phyloP scores from a whole-genome alignment of 1,140 invertebrate genomes.

The Drosophila sp. region DNA sequence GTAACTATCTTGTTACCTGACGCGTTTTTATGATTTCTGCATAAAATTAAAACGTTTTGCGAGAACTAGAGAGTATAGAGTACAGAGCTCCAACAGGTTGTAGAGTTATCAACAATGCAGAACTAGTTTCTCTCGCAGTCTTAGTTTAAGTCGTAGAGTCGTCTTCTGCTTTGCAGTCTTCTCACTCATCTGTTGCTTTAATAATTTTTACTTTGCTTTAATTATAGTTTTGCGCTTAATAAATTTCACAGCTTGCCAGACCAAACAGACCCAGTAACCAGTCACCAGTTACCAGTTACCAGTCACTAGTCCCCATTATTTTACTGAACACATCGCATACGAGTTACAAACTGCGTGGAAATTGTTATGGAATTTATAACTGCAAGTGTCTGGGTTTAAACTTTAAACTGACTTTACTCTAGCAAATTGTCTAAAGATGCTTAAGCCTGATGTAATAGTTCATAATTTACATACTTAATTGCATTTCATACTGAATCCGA shows the following conservation, averaged over 20 bases:
- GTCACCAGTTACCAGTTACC: not conserved
- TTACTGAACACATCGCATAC: slow-evolving; percentile 22
- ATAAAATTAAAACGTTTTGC: slow-evolving; percentile 79
- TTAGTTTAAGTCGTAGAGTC: not conserved
- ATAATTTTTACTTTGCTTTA: slow-evolving; percentile 83
- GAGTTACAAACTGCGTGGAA: slow-evolving; percentile 44
- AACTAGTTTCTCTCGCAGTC: slow-evolving; percentile 61
- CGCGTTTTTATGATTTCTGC: slow-evolving; percentile 83
- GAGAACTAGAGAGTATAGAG: too few relatives aligned
- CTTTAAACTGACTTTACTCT: slow-evolving; percentile 15
- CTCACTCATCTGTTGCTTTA: slow-evolving; percentile 65
- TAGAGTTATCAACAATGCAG: slow-evolving; percentile 27
- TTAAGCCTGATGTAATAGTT: slow-evolving; percentile 42
- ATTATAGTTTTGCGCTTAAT: slow-evolving; percentile 84
- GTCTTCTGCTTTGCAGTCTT: slow-evolving; percentile 38
- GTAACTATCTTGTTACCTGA: slow-evolving; percentile 83
- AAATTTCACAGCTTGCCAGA: slow-evolving; percentile 72
- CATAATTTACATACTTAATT: slow-evolving; percentile 35
- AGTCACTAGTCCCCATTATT: not conserved
- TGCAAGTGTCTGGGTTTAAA: slow-evolving; percentile 14
- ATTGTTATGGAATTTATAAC: slow-evolving; percentile 56
- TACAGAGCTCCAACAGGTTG: slow-evolving; percentile 54
- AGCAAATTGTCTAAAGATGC: slow-evolving; percentile 28
- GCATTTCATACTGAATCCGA: slow-evolving; percentile 1
- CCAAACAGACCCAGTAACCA: slow-evolving; percentile 5